Base-by-base conservation (phyloP, 2,113 vertebrate species). In the Caretta caretta region DNA sequence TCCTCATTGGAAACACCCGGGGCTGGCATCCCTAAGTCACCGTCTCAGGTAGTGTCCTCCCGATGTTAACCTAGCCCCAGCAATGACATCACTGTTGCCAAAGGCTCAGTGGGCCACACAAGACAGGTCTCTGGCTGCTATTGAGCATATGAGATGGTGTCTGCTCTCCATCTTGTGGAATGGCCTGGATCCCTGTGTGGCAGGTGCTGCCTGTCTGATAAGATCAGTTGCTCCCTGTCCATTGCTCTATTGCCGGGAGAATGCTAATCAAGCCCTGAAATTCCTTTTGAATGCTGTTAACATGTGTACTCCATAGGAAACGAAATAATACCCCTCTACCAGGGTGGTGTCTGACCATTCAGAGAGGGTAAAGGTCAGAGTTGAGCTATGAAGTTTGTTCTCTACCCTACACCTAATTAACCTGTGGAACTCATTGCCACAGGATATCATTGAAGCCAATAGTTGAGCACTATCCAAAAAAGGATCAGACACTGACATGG, bases 1-100 rank as follows among this genome's bases (percentile, higher is more conserved):
- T 97, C 98, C 95, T 76, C 97, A 25, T 90, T 96, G 84, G 98
- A 98, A 90, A 46, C 99, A 3, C 98, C 99, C 25, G 99, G 98
- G 97, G 99, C 98, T 80, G 96, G 99, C 89, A 99, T 99, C 96
- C 99, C 99, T 88, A 99, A 99, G 97, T 99, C 99, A 93, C 99
- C 99, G 0, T 99, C 99, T 97, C 99, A 99, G 99, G 99, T 99
- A 98, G 97, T 91, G 93, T 92, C 31, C 62, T 31, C 3, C 12
- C 86, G 96, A 49, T 16, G 42, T 46, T 94, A 89, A 86, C 65
- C 9, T 0, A 75, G 54, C 86, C 83, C 89, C 50, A 76, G n/a
- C 22, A 50, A 31, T 76, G 46, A 79, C 49, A 80, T 19, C 1
- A 0, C 46, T 92, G 83, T 57, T 76, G 85, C 31, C 57, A 84